phyloP scores from a whole-genome alignment of 2,797 vertebrate genomes.

The Podarcis lilfordi region DNA sequence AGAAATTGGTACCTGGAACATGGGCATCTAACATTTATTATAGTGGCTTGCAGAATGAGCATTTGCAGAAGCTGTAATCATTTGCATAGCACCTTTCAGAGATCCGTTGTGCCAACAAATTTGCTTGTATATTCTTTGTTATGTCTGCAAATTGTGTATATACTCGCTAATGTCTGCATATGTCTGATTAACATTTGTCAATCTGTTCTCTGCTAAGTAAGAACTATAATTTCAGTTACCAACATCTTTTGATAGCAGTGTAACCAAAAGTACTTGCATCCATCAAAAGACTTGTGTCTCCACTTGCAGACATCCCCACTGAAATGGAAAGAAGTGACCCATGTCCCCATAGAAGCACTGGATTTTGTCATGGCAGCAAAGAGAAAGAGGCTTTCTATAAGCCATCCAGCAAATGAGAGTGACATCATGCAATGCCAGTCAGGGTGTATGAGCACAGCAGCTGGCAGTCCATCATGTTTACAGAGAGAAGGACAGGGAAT shows the following conservation, averaged over 20 bases:
- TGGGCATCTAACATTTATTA: conserved; percentile 24
- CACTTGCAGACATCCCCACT: conserved; percentile 37
- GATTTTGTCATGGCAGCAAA: conserved; percentile 49
- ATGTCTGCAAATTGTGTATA: conserved; percentile 19
- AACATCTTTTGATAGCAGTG: conserved; percentile 25
- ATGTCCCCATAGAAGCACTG: conserved; percentile 35
- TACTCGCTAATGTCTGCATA: background rate
- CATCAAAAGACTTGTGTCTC: background rate
- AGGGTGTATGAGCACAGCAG: conserved; percentile 34
- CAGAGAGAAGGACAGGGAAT: conserved; percentile 49
- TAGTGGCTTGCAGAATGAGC: conserved; percentile 31
- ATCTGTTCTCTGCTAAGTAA: conserved; percentile 44
- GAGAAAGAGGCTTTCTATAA: conserved; percentile 62
- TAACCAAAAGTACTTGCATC: conserved; percentile 8
- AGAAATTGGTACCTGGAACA: background rate
- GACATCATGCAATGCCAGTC: conserved; percentile 44
- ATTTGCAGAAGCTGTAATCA: conserved; percentile 16
- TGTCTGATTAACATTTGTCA: conserved; percentile 31
- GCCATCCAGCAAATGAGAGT: conserved; percentile 32
- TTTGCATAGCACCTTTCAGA: conserved; percentile 22
- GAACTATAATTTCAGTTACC: background rate
- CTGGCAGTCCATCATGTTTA: conserved; percentile 43
- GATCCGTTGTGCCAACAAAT: conserved; percentile 51
- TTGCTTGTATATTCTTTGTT: conserved; percentile 54
- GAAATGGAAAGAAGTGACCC: conserved; percentile 48